Evolutionary conservation across 2,113 vertebrate species (phyloP).

Genomic region (Mastomys natalensis): DNA sequence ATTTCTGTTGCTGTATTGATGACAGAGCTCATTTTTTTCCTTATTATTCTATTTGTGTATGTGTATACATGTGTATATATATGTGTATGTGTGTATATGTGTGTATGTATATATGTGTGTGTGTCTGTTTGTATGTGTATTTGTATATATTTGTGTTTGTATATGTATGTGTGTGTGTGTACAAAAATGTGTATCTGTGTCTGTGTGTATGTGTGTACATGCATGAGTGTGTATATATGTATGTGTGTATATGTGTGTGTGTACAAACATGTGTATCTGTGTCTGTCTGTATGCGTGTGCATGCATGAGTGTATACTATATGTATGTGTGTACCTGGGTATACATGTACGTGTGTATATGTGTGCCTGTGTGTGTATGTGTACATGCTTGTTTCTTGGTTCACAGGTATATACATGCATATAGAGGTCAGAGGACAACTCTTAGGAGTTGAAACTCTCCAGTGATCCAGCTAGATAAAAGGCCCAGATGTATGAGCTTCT

Average conservation of each 20-base stretch:
- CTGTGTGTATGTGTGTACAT: neutral
- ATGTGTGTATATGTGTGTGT: neutral
- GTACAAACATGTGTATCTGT: neutral
- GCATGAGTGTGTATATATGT: rapidly evolving
- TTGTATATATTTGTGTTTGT: rapidly evolving
- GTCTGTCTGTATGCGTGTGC: neutral
- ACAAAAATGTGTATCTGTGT: rapidly evolving
- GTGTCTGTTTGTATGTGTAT: rapidly evolving
- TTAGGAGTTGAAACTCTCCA: neutral
- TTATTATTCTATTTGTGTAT: neutral
- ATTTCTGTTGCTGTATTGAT: neutral
- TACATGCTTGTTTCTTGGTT: neutral
- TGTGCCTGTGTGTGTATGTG: neutral
- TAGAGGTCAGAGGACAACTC: neutral
- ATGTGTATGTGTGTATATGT: rapidly evolving
- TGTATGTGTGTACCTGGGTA: neutral
- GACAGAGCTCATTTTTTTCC: neutral
- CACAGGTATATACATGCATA: neutral
- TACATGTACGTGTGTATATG: neutral
- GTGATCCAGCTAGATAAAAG: neutral
- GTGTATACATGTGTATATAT: neutral
- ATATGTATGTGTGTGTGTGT: rapidly evolving
- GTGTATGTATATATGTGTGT: rapidly evolving
- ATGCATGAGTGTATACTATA: neutral
- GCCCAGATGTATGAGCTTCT: neutral